Conservation (phyloP, 2,797 vertebrate species). For the Sebastiscus albofasciatus region DNA sequence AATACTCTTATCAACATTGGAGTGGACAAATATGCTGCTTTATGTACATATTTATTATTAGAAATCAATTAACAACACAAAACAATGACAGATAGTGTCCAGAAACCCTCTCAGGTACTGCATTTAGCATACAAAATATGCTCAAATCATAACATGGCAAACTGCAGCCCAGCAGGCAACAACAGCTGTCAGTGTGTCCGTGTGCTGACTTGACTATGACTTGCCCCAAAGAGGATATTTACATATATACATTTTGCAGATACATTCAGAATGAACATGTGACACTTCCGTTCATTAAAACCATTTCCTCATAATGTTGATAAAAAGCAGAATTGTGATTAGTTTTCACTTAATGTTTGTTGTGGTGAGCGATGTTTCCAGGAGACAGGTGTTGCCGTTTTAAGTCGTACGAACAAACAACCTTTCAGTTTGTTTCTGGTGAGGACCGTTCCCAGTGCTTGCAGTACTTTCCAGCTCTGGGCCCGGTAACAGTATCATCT, state of each 20-base stretch:
- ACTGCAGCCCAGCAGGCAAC: too few relatives aligned
- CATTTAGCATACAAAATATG: too few relatives aligned
- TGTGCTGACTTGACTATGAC: too few relatives aligned
- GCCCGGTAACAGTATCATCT: neutral
- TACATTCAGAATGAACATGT: neutral
- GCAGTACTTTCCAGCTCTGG: neutral
- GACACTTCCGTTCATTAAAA: neutral
- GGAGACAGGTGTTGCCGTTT: neutral
- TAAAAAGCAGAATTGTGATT: neutral
- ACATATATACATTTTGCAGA: neutral
- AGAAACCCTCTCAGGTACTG: too few relatives aligned
- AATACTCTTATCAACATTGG: too few relatives aligned
- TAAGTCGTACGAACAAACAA: neutral
- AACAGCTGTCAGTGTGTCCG: too few relatives aligned
- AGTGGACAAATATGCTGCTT: too few relatives aligned
- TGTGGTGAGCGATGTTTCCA: neutral
- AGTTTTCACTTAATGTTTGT: neutral
- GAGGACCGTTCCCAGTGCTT: neutral
- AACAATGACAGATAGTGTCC: too few relatives aligned
- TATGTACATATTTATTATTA: too few relatives aligned
- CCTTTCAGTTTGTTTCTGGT: neutral
- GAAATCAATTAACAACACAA: too few relatives aligned
- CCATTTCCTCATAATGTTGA: neutral
- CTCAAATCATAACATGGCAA: too few relatives aligned
- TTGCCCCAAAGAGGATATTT: too few relatives aligned